Evolutionary conservation across 2,888 invertebrate species (phyloP).

Genomic region (Metellina segmentata): DNA sequence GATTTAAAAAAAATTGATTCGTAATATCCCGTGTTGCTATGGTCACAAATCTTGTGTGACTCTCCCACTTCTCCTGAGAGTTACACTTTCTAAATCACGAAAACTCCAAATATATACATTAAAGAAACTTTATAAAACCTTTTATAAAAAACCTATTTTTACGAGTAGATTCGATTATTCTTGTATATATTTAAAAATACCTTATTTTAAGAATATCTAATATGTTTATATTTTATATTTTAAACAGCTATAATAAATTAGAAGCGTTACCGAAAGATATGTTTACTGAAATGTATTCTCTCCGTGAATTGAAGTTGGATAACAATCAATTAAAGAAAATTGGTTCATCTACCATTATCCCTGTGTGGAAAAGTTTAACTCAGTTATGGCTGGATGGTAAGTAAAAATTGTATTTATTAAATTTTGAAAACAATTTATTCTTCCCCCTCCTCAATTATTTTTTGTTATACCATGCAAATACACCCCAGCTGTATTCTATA

Average conservation of each 20-base stretch:
- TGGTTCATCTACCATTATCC: neutral
- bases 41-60: too few relatives aligned
- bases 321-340: conserved; percentile 22
- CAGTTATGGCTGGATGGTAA: conserved; percentile 58
- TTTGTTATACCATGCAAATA: neutral
- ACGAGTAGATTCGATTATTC: too few relatives aligned
- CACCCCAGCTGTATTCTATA: neutral
- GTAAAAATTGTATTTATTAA: neutral
- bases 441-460: neutral
- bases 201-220: too few relatives aligned
- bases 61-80: too few relatives aligned
- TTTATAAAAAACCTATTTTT: too few relatives aligned
- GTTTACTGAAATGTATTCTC: conserved; percentile 28
- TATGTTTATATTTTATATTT: neutral
- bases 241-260: conserved; percentile 25
- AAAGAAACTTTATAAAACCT: too few relatives aligned
- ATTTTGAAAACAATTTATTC: neutral
- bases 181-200: too few relatives aligned
- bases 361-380: conserved; percentile 33
- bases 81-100: too few relatives aligned
- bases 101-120: too few relatives aligned
- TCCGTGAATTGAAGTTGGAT: conserved; percentile 42
- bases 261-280: conserved; percentile 28
- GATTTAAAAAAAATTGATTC: too few relatives aligned
- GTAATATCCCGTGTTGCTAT: too few relatives aligned